These are phyloP conservation scores for Eristalis intricaria DNA, from an alignment of 2,888 invertebrate species.

Conservation along the genomic window DNA sequence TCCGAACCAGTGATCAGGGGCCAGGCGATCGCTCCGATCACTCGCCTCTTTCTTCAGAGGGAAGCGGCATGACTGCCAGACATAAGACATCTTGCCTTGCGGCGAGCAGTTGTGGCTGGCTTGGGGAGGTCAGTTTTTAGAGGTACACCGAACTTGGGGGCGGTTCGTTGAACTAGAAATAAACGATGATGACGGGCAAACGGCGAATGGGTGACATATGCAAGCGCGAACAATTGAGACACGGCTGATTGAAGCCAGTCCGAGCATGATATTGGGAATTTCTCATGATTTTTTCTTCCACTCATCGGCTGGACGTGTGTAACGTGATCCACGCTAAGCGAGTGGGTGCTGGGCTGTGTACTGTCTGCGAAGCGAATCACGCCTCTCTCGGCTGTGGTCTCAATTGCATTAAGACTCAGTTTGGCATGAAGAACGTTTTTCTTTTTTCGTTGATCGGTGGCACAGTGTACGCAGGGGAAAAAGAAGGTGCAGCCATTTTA, in stretches of 20 bases:
- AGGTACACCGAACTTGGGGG: not conserved
- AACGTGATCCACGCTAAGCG: not conserved
- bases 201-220: constrained; percentile 21
- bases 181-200: not conserved
- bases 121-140: constrained; percentile 39
- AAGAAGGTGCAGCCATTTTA: too few relatives aligned
- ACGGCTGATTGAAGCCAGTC: constrained; percentile 12
- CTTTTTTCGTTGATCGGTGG: too few relatives aligned
- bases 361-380: too few relatives aligned
- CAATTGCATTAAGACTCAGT: too few relatives aligned
- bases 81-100: constrained; percentile 27
- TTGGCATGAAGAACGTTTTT: too few relatives aligned
- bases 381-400: too few relatives aligned
- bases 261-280: not conserved
- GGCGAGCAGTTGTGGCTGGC: not conserved
- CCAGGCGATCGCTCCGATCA: not conserved
- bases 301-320: not conserved
- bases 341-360: too few relatives aligned
- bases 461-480: too few relatives aligned
- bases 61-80: constrained; percentile 1
- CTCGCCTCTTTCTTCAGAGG: not conserved
- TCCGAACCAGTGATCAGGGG: constrained; percentile 13
- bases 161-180: constrained; percentile 32
- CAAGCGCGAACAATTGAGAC: not conserved
- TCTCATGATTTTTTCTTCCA: not conserved